A percentile compares a stretch with the other conserved stretches of the same genome.
Evolutionary conservation across 2,113 vertebrate species (phyloP).

Genomic region (Smithornis capensis): DNA sequence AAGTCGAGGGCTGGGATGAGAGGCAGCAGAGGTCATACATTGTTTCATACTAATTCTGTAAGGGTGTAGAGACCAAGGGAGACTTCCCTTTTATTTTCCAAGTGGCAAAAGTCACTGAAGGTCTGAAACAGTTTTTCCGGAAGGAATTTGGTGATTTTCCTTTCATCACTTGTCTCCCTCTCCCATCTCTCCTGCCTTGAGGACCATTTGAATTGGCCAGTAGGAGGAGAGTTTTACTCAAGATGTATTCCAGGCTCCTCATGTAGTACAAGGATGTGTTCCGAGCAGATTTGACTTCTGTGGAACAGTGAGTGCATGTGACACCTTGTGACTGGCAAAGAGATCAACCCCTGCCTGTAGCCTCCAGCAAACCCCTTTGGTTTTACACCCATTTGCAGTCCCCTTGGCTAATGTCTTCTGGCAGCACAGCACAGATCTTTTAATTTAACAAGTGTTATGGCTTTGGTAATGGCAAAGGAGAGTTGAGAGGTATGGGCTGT

Average conservation of each 20-base stretch:
- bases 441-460: background rate
- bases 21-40: background rate
- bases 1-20: background rate
- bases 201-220: background rate
- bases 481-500: background rate
- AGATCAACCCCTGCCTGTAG: background rate
- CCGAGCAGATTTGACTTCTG: fast-evolving
- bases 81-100: background rate
- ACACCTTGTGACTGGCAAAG: background rate
- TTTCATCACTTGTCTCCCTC: background rate
- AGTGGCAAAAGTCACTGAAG: background rate
- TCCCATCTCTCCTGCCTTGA: background rate
- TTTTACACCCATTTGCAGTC: background rate
- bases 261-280: background rate
- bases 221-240: background rate
- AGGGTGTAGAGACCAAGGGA: background rate
- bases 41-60: background rate
- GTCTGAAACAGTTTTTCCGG: background rate
- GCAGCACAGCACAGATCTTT: background rate
- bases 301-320: background rate
- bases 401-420: background rate
- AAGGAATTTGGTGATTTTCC: background rate
- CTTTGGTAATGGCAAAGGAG: background rate
- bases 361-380: background rate
- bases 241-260: background rate